Evolutionary conservation across 2,888 invertebrate genomes (phyloP).

Genomic region (Diarsia mendica): DNA sequence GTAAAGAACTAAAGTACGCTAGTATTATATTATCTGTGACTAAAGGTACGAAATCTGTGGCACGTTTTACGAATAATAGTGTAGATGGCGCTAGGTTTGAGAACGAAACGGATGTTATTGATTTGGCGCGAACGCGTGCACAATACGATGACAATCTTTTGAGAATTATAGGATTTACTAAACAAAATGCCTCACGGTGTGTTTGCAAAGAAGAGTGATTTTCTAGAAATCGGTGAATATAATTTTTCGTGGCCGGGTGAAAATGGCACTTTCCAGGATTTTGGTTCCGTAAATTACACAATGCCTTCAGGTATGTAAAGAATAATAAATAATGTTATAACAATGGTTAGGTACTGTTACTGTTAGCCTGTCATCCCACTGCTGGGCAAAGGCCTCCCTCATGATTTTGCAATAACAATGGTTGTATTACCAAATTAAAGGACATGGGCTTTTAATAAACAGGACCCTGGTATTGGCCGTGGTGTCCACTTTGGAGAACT

Average conservation of each 20-base stretch:
- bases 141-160: slow-evolving; percentile 12
- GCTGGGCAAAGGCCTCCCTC: too few relatives aligned
- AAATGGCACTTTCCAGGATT: slow-evolving; percentile 86
- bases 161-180: slow-evolving; percentile 2
- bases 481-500: slow-evolving; percentile 93
- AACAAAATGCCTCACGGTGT: slow-evolving; percentile 77
- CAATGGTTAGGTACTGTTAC: not conserved
- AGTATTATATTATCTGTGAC: too few relatives aligned
- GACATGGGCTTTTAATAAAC: slow-evolving; percentile 4
- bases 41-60: not conserved
- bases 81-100: slow-evolving; percentile 63
- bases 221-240: slow-evolving; percentile 85
- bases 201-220: slow-evolving; percentile 80
- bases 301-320: slow-evolving; percentile 81
- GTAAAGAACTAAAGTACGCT: not conserved
- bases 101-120: slow-evolving; percentile 61
- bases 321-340: too few relatives aligned
- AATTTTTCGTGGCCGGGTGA: slow-evolving; percentile 89
- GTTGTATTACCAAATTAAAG: not conserved
- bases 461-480: slow-evolving; percentile 92
- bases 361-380: too few relatives aligned
- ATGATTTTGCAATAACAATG: not conserved
- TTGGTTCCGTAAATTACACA: slow-evolving; percentile 85
- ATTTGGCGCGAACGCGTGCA: slow-evolving; percentile 62
- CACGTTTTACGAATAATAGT: not conserved